phyloP scores from a whole-genome alignment of 2,888 invertebrate species.

The Lagria hirta region DNA sequence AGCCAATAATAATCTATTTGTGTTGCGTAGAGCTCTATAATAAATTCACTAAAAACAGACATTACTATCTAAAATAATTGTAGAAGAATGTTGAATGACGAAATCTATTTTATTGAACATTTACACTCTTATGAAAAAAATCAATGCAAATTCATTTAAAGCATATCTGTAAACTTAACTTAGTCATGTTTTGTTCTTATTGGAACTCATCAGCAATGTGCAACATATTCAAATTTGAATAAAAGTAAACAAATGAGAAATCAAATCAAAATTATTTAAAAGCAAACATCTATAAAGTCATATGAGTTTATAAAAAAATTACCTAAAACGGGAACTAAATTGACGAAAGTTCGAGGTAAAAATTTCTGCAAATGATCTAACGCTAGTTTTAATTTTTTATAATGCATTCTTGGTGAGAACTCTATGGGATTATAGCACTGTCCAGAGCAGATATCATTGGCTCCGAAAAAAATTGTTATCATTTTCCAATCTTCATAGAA shows the following conservation, averaged over 20 bases:
- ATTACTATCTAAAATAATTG: too few relatives aligned
- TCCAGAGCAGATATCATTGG: slow-evolving; percentile 74
- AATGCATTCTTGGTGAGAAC: slow-evolving; percentile 64
- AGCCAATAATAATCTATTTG: too few relatives aligned
- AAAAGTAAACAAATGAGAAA: not conserved
- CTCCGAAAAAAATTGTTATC: slow-evolving; percentile 74
- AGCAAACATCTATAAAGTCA: not conserved
- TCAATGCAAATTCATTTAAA: too few relatives aligned
- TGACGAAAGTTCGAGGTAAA: slow-evolving; percentile 70
- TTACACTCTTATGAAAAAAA: too few relatives aligned
- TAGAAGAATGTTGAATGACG: too few relatives aligned
- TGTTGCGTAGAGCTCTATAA: too few relatives aligned
- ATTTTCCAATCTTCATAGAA: slow-evolving; percentile 71
- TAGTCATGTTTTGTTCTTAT: not conserved
- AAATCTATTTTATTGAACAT: not conserved
- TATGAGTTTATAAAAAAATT: slow-evolving; percentile 33
- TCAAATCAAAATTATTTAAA: not conserved
- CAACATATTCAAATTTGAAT: too few relatives aligned
- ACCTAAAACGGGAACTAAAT: slow-evolving; percentile 72
- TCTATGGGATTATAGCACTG: slow-evolving; percentile 64
- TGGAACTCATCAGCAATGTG: too few relatives aligned
- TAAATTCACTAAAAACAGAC: too few relatives aligned
- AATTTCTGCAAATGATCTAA: slow-evolving; percentile 67
- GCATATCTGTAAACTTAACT: too few relatives aligned
- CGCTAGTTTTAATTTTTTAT: slow-evolving; percentile 63